A percentile compares a stretch with the other conserved stretches of the same genome.
phyloP scores from a whole-genome alignment of 30 jellyfish, hydroid and myxozoan species.

The Rhopilema esculentum region DNA sequence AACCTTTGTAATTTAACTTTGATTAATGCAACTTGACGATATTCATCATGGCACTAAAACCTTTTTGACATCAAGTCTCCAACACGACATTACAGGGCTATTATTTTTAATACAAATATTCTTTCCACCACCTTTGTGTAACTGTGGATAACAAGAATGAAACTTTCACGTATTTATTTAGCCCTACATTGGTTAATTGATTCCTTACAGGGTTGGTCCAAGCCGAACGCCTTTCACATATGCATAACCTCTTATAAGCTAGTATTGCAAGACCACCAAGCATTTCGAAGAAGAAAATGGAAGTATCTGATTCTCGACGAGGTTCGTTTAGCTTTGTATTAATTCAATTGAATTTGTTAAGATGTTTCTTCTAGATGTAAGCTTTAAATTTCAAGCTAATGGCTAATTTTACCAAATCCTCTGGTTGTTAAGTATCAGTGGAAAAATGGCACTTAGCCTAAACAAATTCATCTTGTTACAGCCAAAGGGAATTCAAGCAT shows the following conservation, averaged over 20 bases:
- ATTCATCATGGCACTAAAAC: too few species aligned
- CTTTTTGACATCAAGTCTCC: too few species aligned
- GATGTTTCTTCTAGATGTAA: too few species aligned
- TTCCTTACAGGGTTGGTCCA: conserved; percentile 99
- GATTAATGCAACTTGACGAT: too few species aligned
- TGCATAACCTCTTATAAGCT: conserved; percentile 94
- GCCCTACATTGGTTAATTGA: too few species aligned
- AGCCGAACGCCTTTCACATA: conserved; percentile 97
- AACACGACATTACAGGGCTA: too few species aligned
- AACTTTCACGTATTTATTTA: too few species aligned
- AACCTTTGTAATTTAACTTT: too few species aligned
- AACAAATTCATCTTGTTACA: conserved; percentile 40
- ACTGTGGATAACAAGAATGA: too few species aligned
- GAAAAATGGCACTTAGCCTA: conserved; percentile 70
- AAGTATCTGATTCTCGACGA: conserved; percentile 93
- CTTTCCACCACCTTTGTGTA: too few species aligned
- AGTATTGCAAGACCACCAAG: conserved; percentile 97
- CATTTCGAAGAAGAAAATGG: conserved; percentile 95
- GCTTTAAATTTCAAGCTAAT: neutral
- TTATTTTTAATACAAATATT: too few species aligned
- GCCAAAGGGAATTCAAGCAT: conserved; percentile 2
- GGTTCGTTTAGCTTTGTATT: conserved; percentile 40
- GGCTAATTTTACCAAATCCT: conserved; percentile 76
- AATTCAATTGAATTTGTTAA: neutral
- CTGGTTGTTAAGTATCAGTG: conserved; percentile 20